phyloP scores from a whole-genome alignment of 2,888 invertebrate species.

The Catocala fraxini region DNA sequence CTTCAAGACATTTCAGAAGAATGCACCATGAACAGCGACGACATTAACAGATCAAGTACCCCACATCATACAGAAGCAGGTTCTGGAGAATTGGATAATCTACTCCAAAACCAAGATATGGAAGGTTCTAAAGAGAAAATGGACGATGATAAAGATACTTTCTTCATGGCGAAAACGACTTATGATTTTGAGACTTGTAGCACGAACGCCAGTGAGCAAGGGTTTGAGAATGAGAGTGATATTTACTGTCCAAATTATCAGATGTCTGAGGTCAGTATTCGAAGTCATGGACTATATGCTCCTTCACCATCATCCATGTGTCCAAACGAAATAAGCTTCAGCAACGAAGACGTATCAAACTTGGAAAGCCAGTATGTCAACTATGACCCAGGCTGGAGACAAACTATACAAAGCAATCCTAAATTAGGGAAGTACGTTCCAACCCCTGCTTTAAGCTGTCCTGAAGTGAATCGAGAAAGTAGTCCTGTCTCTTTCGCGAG shows the following conservation, averaged over 20 bases:
- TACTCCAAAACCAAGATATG: constrained; percentile 66
- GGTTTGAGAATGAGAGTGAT: constrained; percentile 88
- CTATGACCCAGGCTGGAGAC: constrained; percentile 86
- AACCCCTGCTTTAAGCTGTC: constrained; percentile 80
- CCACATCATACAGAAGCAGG: constrained; percentile 66
- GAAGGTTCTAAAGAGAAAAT: constrained; percentile 72
- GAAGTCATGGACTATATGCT: constrained; percentile 89
- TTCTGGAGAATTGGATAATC: constrained; percentile 69
- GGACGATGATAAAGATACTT: constrained; percentile 75
- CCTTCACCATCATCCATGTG: constrained; percentile 88
- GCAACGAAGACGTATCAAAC: constrained; percentile 82
- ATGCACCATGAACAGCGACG: constrained; percentile 81
- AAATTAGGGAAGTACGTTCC: constrained; percentile 78
- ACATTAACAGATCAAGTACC: constrained; percentile 70
- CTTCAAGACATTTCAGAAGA: constrained; percentile 83
- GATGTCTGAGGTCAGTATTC: constrained; percentile 89
- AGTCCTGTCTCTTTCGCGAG: constrained; percentile 83
- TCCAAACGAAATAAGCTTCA: constrained; percentile 83
- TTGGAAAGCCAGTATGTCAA: constrained; percentile 87
- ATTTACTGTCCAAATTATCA: constrained; percentile 88
- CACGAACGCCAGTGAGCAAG: constrained; percentile 81
- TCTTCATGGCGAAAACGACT: constrained; percentile 78
- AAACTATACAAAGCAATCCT: constrained; percentile 78
- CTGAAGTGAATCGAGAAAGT: constrained; percentile 78
- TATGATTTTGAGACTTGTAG: constrained; percentile 83